These are phyloP conservation scores for Drosophila lowei DNA, from an alignment of 1,140 invertebrate species.

Conservation along the genomic window DNA sequence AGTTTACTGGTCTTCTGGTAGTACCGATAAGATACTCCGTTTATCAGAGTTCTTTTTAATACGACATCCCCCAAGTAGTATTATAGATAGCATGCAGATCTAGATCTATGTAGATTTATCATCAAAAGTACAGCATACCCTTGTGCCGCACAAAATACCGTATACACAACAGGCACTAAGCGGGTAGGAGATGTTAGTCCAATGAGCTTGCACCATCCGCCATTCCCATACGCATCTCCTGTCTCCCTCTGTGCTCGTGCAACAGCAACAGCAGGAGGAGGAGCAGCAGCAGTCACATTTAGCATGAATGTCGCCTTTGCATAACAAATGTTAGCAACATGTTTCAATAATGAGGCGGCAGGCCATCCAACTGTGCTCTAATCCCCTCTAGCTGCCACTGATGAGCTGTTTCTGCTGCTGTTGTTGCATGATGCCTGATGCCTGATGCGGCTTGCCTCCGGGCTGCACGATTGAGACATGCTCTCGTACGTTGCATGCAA, in stretches of 20 bases:
- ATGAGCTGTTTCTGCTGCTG: conserved; percentile 35
- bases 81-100: too few relatives aligned
- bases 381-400: conserved; percentile 28
- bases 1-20: too few relatives aligned
- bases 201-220: conserved; percentile 43
- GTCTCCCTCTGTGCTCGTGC: background rate
- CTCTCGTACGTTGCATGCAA: conserved; percentile 32
- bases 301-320: conserved; percentile 76
- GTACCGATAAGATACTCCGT: too few relatives aligned
- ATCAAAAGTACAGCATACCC: too few relatives aligned
- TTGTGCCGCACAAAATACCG: too few relatives aligned
- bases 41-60: too few relatives aligned
- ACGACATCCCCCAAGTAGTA: too few relatives aligned
- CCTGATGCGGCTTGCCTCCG: conserved; percentile 1
- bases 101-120: too few relatives aligned
- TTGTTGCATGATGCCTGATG: too few relatives aligned
- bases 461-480: conserved; percentile 67
- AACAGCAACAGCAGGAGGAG: background rate
- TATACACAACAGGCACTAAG: conserved; percentile 1
- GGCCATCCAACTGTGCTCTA: conserved; percentile 14
- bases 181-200: conserved; percentile 1
- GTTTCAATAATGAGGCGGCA: conserved; percentile 71
- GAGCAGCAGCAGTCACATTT: conserved; percentile 37
- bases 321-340: conserved; percentile 78
- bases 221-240: too few relatives aligned